Conservation (phyloP, 2,113 vertebrate species). For the Leptodactylus fuscus region DNA sequence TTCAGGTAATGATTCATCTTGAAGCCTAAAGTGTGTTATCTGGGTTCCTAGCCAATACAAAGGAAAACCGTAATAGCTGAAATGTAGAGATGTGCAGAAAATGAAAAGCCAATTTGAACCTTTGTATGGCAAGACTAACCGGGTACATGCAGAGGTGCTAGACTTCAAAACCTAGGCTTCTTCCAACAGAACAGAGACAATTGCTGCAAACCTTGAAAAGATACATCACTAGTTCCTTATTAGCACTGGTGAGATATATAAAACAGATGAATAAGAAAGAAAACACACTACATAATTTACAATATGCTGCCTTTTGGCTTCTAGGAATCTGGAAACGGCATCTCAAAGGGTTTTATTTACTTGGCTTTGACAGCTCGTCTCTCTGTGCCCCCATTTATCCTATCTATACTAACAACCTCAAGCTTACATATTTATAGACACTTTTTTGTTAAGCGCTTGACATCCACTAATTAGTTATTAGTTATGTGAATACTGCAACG, state of each 20-base stretch:
- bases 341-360: constrained; percentile 62
- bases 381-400: constrained; percentile 53
- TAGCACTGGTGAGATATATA: constrained; percentile 47
- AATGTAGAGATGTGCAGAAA: constrained; percentile 43
- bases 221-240: constrained; percentile 44
- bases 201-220: constrained; percentile 25
- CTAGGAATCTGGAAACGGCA: constrained; percentile 27
- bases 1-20: constrained; percentile 30
- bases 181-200: constrained; percentile 47
- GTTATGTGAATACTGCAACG: constrained; percentile 61
- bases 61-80: constrained; percentile 36
- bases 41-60: constrained; percentile 30
- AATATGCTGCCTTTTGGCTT: constrained; percentile 49
- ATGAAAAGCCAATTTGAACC: constrained; percentile 53
- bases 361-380: constrained; percentile 43
- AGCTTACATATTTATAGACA: constrained; percentile 55
- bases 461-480: constrained; percentile 64
- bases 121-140: constrained; percentile 9
- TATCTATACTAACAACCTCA: constrained; percentile 45
- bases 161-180: constrained; percentile 46
- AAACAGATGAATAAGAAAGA: constrained; percentile 55
- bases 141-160: constrained; percentile 4
- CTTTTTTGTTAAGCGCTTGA: constrained; percentile 54
- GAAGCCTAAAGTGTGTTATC: constrained; percentile 45
- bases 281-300: constrained; percentile 58